Base-by-base conservation (phyloP, 2,113 vertebrate species). In the Penelope pileata region DNA sequence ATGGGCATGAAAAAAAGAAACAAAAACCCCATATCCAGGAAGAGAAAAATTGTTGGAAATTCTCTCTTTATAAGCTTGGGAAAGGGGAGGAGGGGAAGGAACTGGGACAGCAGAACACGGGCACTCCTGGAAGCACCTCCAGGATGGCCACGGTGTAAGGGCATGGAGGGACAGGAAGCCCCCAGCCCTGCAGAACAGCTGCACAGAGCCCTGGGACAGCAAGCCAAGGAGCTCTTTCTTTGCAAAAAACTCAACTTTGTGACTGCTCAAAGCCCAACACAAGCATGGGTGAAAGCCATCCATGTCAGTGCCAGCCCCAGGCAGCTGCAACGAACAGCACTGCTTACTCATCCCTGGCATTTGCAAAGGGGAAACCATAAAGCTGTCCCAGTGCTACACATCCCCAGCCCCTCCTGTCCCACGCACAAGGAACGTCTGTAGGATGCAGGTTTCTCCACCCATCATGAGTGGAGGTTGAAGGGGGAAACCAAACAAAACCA, bases 311-410 rank as follows among this genome's bases (percentile, higher is more conserved):
- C 59, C 66, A 59, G 12, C 12, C 27, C 51, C 60, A 9, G 2
- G 72, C 72, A 86, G 64, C 38, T 19, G 16, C 24, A 21, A 5
- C 60, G 81, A 62, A 18, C 48, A 76, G 43, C 13, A 6, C 16
- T 12, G 8, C 40, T 43, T 12, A 4, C 15, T 32, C 0, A 0
- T 47, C 6, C 16, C 45, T 30, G 48, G 9, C 22, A 10, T 26
- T 42, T 16, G 36, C 3, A 1, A 83, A 69, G 34, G 38, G n/a
- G 50, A 81, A 19, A 12, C 4, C 77, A 64, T 5, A 27, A 84
- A 48, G 8, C 27, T 16, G 16, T 32, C 73, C 43, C 73, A 53
- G 3, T 3, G 40, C 84, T 24, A 29, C 2, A 47, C 34, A 80
- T 0, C 32, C 18, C 76, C 56, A 19, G 54, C 54, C 30, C 48